Percentiles rank a stretch among this genome's conserved stretches.
Conservation (phyloP, 1,140 invertebrate genomes). For the Zaprionus tsacasi region DNA sequence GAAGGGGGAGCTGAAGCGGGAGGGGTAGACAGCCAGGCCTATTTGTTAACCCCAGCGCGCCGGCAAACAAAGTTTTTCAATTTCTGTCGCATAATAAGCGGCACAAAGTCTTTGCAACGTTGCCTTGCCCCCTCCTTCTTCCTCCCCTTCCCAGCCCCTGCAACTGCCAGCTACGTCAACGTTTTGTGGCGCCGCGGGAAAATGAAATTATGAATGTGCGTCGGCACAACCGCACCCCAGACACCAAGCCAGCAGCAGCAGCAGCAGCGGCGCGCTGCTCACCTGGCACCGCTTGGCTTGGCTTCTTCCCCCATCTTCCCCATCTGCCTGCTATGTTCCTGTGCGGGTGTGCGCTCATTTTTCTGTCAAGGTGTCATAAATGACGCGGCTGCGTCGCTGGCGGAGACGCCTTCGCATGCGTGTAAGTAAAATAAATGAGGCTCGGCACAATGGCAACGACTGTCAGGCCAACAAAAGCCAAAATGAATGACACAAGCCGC, state of each 20-base stretch:
- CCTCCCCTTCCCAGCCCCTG: background rate
- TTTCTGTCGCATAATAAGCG: constrained; percentile 81
- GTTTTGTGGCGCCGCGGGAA: constrained; percentile 48
- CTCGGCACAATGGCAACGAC: constrained; percentile 66
- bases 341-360: constrained; percentile 66
- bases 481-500: constrained; percentile 80
- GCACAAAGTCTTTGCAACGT: constrained; percentile 50
- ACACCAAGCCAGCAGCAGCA: constrained; percentile 47
- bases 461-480: constrained; percentile 71
- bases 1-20: no score
- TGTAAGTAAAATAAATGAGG: constrained; percentile 82
- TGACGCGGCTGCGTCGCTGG: constrained; percentile 65
- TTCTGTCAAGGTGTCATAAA: constrained; percentile 81
- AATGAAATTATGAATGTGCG: constrained; percentile 83
- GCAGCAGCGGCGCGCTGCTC: constrained; percentile 29
- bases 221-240: constrained; percentile 74
- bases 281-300: constrained; percentile 41
- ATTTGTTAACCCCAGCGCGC: constrained; percentile 79
- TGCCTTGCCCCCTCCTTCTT: background rate
- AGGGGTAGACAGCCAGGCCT: constrained; percentile 51
- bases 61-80: constrained; percentile 81
- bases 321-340: background rate
- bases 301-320: background rate
- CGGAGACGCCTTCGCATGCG: constrained; percentile 56
- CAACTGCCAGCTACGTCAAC: background rate